phyloP scores from a whole-genome alignment of 2,113 vertebrate species.

The Papio anubis region DNA sequence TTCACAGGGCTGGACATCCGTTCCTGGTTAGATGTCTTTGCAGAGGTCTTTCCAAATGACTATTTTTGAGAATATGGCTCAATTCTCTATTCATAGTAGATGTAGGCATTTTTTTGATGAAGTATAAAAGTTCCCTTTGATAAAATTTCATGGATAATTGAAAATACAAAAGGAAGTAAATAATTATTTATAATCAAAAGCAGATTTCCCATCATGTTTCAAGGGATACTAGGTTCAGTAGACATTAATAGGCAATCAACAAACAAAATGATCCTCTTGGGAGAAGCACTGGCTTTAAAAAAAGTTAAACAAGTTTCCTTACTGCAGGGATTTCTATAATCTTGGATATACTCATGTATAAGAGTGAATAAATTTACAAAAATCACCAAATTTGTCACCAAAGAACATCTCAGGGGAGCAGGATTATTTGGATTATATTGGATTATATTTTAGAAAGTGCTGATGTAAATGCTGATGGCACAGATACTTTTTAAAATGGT shows the following conservation, averaged over 20 bases:
- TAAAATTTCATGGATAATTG: constrained; percentile 50
- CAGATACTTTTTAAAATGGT: neutral
- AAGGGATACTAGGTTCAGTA: neutral
- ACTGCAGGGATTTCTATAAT: neutral
- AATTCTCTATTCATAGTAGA: neutral
- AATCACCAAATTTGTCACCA: constrained; percentile 7
- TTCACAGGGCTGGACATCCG: constrained; percentile 42
- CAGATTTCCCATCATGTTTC: constrained; percentile 39
- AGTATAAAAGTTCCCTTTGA: constrained; percentile 39
- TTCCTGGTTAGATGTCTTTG: constrained; percentile 28
- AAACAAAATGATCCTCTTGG: constrained; percentile 9
- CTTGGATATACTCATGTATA: neutral
- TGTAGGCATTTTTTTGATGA: constrained; percentile 13
- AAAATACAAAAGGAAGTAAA: constrained; percentile 40
- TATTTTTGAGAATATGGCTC: constrained; percentile 12
- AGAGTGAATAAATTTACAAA: neutral
- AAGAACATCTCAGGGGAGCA: neutral
- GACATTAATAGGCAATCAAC: constrained; percentile 36
- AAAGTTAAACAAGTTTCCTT: constrained; percentile 24
- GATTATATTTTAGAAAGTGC: neutral
- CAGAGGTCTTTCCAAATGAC: neutral
- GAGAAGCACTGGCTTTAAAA: neutral
- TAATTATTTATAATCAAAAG: constrained; percentile 37
- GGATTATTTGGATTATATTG: neutral
- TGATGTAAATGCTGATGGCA: neutral